Conservation (phyloP, 2,797 vertebrate species). For the Silurus aristotelis region DNA sequence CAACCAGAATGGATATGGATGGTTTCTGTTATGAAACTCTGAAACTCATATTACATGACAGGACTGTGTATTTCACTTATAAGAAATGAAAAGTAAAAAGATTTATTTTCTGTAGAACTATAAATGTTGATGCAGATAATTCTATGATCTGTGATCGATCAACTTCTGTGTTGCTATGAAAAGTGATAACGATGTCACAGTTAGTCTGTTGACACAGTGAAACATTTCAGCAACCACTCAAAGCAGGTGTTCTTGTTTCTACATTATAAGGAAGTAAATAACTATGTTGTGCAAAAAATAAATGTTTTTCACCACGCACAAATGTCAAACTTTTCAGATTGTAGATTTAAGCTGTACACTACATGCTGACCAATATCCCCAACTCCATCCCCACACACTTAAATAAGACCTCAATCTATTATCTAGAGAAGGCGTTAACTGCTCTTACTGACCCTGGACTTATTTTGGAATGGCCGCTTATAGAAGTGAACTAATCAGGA, state of each 20-base stretch:
- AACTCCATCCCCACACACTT: not conserved
- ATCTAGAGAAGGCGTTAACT: conserved; percentile 38
- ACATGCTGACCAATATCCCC: not conserved
- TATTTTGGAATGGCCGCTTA: conserved; percentile 44
- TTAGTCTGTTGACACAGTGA: not conserved
- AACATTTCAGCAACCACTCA: not conserved
- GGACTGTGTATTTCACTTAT: not conserved
- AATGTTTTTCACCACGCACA: conserved; percentile 7
- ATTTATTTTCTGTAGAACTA: too few species aligned
- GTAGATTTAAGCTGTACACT: not conserved
- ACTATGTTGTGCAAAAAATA: not conserved
- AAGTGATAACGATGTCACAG: not conserved
- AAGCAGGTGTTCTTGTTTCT: not conserved
- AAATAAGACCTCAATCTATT: conserved; percentile 7
- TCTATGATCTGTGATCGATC: not conserved
- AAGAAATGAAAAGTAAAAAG: not conserved
- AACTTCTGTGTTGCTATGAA: not conserved
- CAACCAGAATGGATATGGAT: not conserved
- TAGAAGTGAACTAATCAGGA: conserved; percentile 35
- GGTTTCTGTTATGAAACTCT: not conserved
- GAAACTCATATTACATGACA: not conserved
- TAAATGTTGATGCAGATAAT: not conserved
- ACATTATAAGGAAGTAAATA: not conserved
- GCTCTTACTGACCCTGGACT: conserved; percentile 21
- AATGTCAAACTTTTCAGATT: not conserved